Percentiles rank a stretch among this genome's conserved stretches.
Evolutionary conservation across 37 sponge, comb jelly and placozoan species (phyloP).

Genomic region (Dysidea cf. avara): DNA sequence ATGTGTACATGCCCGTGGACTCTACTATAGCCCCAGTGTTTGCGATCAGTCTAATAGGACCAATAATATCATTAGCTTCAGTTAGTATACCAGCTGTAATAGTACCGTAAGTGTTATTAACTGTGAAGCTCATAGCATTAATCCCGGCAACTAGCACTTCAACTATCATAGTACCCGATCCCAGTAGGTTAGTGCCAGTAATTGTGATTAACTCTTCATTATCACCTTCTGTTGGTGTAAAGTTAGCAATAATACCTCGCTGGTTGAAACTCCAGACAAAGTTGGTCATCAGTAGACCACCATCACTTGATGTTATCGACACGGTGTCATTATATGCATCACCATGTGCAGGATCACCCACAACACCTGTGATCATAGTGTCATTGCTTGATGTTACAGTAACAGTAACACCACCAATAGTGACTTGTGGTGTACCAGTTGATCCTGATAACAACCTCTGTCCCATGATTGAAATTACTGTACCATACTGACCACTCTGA

Average conservation of each 20-base stretch:
- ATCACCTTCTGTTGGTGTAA: constrained; percentile 48
- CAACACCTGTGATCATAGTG: constrained; percentile 20
- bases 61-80: constrained; percentile 6
- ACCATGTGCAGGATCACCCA: constrained; percentile 18
- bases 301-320: constrained; percentile 44
- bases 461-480: constrained; percentile 45
- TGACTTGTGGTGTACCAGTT: background rate
- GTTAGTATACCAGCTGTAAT: constrained; percentile 38
- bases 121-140: background rate
- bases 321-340: background rate
- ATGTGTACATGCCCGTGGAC: constrained; percentile 26
- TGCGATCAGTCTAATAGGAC: constrained; percentile 39
- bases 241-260: constrained; percentile 13
- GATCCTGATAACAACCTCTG: constrained; percentile 41
- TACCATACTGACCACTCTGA: constrained; percentile 53
- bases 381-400: constrained; percentile 6
- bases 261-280: constrained; percentile 39
- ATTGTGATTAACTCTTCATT: constrained; percentile 44
- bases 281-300: constrained; percentile 20
- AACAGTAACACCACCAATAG: constrained; percentile 2
- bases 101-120: background rate
- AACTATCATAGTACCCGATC: constrained; percentile 40
- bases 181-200: constrained; percentile 48
- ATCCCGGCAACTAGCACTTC: constrained; percentile 51
- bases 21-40: constrained; percentile 63